Evolutionary conservation across 2,888 invertebrate species (phyloP).

Genomic region (Drosophila cognata): DNA sequence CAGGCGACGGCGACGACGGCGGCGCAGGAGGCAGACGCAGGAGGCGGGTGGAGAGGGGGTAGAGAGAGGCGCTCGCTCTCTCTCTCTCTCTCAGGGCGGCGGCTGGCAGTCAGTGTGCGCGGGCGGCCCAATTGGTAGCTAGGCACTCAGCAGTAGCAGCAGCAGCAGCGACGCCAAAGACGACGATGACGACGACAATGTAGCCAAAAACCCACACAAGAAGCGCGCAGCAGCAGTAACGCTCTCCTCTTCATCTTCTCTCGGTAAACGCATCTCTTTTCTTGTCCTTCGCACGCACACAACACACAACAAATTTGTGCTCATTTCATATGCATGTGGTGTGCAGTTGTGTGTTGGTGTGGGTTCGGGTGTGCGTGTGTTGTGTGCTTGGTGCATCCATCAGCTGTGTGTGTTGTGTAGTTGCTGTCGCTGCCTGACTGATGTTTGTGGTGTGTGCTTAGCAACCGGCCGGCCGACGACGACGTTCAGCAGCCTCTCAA

Average conservation of each 20-base stretch:
- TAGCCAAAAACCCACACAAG: conserved; percentile 23
- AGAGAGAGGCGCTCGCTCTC: conserved; percentile 1
- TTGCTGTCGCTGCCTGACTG: conserved; percentile 65
- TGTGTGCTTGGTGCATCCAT: conserved; percentile 50
- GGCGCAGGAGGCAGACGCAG: conserved; percentile 66
- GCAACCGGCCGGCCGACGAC: conserved; percentile 67
- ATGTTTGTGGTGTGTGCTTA: conserved; percentile 57
- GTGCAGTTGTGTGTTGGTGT: conserved; percentile 13
- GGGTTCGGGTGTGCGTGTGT: conserved; percentile 24
- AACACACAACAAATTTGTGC: conserved; percentile 37
- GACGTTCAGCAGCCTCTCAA: conserved; percentile 49
- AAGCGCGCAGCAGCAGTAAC: conserved; percentile 16
- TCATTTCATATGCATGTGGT: conserved; percentile 21
- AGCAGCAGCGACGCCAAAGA: conserved; percentile 43
- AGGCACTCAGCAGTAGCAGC: conserved; percentile 72
- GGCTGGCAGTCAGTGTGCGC: conserved; percentile 45
- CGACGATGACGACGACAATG: conserved; percentile 29
- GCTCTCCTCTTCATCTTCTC: conserved; percentile 11
- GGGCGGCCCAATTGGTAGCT: conserved; percentile 65
- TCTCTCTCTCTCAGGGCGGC: conserved; percentile 28
- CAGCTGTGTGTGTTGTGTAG: conserved; percentile 12
- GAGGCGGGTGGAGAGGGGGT: background rate
- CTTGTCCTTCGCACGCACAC: background rate
- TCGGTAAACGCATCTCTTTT: background rate
- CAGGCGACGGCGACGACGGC: conserved; percentile 68